phyloP scores from a whole-genome alignment of 2,797 vertebrate species.

The Megalops cyprinoides region DNA sequence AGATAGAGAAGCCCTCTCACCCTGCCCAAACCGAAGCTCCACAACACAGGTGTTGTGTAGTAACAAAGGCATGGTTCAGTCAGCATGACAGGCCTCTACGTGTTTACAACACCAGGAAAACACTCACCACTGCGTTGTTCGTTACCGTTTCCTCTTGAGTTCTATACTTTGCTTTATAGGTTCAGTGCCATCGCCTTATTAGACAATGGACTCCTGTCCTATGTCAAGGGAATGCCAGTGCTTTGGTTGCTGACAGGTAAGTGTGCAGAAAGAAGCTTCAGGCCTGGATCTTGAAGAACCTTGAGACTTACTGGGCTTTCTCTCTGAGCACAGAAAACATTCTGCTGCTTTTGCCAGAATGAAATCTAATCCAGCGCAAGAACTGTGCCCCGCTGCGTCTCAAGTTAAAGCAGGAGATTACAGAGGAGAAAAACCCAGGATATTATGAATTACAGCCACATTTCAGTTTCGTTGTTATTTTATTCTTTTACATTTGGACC shows the following conservation, averaged over 20 bases:
- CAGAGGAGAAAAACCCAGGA: background rate
- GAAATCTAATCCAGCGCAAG: background rate
- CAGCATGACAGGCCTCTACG: slow-evolving; percentile 53
- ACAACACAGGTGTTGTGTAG: background rate
- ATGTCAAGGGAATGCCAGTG: background rate
- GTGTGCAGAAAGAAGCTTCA: background rate
- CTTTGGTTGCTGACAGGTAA: slow-evolving; percentile 4
- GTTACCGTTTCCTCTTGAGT: slow-evolving; percentile 38
- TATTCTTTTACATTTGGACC: background rate
- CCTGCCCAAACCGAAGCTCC: slow-evolving; percentile 8
- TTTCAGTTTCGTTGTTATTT: background rate
- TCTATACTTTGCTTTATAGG: slow-evolving; percentile 26
- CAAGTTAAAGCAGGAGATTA: background rate
- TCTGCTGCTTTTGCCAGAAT: background rate
- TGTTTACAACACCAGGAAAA: slow-evolving; percentile 32
- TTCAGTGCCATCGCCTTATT: background rate
- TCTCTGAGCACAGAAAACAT: background rate
- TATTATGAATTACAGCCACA: background rate
- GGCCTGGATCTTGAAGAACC: background rate
- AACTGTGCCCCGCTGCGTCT: background rate
- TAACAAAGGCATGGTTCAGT: slow-evolving; percentile 15
- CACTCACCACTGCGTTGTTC: background rate
- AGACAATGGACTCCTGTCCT: background rate
- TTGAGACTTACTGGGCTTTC: background rate
- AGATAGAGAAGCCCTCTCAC: background rate